Evolutionary conservation across 1,140 invertebrate genomes (phyloP).

Genomic region (Limonius californicus): DNA sequence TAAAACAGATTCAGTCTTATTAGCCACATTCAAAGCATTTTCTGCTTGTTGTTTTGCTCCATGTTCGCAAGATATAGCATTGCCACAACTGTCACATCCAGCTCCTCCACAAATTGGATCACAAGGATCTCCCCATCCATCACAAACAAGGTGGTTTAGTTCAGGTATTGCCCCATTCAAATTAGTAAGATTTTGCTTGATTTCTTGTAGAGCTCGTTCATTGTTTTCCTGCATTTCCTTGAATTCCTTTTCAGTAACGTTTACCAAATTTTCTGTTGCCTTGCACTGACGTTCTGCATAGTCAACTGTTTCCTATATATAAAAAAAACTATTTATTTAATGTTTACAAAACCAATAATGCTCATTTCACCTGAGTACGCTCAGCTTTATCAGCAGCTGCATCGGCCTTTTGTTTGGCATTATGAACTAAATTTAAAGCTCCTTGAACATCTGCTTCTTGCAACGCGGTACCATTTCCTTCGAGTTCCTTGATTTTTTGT

Average conservation of each 20-base stretch:
- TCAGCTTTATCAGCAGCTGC: slow-evolving; percentile 63
- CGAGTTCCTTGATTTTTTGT: slow-evolving; percentile 67
- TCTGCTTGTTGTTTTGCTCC: slow-evolving; percentile 85
- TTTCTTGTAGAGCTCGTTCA: slow-evolving; percentile 59
- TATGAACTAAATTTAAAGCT: slow-evolving; percentile 82
- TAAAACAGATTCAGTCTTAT: slow-evolving; percentile 75
- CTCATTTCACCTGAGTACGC: slow-evolving; percentile 53
- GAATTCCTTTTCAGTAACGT: slow-evolving; percentile 64
- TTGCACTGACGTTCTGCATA: slow-evolving; percentile 80
- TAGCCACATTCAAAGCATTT: slow-evolving; percentile 79
- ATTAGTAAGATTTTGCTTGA: slow-evolving; percentile 62
- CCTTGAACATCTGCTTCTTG: slow-evolving; percentile 95
- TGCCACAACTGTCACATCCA: slow-evolving; percentile 87
- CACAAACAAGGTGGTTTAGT: slow-evolving; percentile 83
- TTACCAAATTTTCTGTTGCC: slow-evolving; percentile 75
- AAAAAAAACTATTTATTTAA: no score
- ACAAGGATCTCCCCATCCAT: slow-evolving; percentile 73
- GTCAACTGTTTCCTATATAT: slow-evolving; percentile 27
- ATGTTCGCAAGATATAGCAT: slow-evolving; percentile 75
- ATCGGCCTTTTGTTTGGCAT: slow-evolving; percentile 69
- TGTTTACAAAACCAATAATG: no score
- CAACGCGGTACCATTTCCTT: slow-evolving; percentile 82
- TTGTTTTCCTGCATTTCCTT: slow-evolving; percentile 68
- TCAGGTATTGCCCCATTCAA: slow-evolving; percentile 74
- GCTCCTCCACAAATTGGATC: slow-evolving; percentile 90